Base-by-base conservation (phyloP, 2,797 vertebrate genomes). In the Etheostoma perlongum region DNA sequence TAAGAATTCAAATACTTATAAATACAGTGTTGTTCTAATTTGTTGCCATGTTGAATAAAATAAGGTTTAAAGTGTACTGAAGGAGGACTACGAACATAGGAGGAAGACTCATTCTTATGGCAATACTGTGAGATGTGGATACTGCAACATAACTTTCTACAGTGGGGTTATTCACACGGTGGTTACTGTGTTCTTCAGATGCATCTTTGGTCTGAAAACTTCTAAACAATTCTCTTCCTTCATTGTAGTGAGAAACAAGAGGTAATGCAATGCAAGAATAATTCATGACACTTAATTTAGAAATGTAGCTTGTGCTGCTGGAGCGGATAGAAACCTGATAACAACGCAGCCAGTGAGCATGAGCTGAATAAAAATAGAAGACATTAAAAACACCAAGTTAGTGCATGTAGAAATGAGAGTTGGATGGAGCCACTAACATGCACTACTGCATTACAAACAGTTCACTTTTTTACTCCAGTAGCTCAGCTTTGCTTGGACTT, bases 251-350 rank as follows among this genome's bases (percentile, higher is more conserved):
- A 64, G 52, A 69, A 85, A 76, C 60, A 74, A 80, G 40, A 66
- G 58, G 69, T 59, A 71, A 85, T 30, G 48, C 72, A 36, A 23
- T 36, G 61, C 33, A 51, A 70, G 85, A 91, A 91, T 93, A 87
- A 91, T 93, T 88, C 81, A 93, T 87, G 76, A 87, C 76, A 82
- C 76, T 91, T 91, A 85, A 91, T 91, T 91, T 90, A 88, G 86
- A 88, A 86, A 83, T 47, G 81, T 73, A 59, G 67, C 79, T 79
- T 44, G 36, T 71, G 65, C 81, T 60, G 85, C 86, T 1, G 21
- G 19, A 6, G 46, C 59, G 2, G 70, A 85, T 78, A 72, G 81
- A 83, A 85, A 77, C 73, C 79, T 74, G 85, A 81, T 79, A 70
- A 67, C 53, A 58, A 62, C 68, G 4, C 65, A 73, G 71, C 19